Conservation (phyloP, 2,113 vertebrate genomes). For the Macrotus californicus region DNA sequence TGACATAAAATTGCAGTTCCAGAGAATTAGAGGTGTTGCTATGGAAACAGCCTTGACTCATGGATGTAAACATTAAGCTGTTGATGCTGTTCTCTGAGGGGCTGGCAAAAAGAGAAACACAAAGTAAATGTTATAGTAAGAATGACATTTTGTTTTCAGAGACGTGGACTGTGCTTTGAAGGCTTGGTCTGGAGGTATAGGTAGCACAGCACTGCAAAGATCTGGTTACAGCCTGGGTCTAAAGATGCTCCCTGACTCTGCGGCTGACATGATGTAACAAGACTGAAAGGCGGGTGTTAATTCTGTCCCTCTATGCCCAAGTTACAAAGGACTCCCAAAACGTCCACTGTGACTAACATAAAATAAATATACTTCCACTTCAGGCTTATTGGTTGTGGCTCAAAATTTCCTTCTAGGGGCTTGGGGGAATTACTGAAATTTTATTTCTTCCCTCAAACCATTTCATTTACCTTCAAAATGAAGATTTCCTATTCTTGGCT, state of each 20-base stretch:
- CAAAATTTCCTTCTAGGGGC: not conserved
- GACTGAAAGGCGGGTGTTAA: not conserved
- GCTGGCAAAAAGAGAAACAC: conserved; percentile 68
- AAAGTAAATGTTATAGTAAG: conserved; percentile 42
- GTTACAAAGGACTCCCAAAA: not conserved
- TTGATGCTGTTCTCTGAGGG: conserved; percentile 68
- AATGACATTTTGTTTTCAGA: conserved; percentile 59
- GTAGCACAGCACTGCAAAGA: not conserved
- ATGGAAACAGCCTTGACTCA: conserved; percentile 82
- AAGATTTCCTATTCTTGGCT: not conserved
- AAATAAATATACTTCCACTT: not conserved
- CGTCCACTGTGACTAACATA: not conserved
- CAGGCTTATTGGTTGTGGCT: not conserved
- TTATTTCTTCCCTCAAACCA: not conserved
- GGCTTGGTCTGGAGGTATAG: not conserved
- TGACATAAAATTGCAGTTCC: conserved; percentile 74
- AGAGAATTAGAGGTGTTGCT: conserved; percentile 77
- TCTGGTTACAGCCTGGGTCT: not conserved
- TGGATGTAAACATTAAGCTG: conserved; percentile 73
- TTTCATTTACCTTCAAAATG: not conserved
- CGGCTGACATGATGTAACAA: not conserved
- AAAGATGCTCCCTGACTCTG: not conserved
- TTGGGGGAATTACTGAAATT: not conserved
- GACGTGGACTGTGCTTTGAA: not conserved
- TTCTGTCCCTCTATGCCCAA: not conserved